A percentile compares a stretch with the other conserved stretches of the same genome.
Evolutionary conservation across 2,888 invertebrate genomes (phyloP).

Genomic region (Leistus spinibarbis): DNA sequence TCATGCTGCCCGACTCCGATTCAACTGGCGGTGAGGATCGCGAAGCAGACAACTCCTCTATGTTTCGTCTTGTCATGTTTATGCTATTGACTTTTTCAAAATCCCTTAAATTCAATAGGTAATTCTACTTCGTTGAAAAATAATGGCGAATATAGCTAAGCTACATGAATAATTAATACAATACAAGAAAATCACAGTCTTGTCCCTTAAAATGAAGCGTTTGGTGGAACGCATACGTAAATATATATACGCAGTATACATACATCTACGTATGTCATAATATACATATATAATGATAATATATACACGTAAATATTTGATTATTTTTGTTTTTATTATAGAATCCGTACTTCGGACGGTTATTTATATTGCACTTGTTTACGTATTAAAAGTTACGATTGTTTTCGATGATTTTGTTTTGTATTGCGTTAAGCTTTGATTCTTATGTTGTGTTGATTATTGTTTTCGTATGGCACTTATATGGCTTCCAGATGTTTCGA

Average conservation of each 20-base stretch:
- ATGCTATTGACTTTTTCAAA: neutral
- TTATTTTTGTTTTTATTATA: neutral
- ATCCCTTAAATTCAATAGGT: no score
- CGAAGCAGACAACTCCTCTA: conserved; percentile 51
- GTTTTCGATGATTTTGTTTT: conserved; percentile 18
- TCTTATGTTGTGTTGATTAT: conserved; percentile 47
- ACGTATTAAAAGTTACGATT: conserved; percentile 46
- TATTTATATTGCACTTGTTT: conserved; percentile 54
- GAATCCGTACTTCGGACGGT: conserved; percentile 26
- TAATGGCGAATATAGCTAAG: conserved; percentile 13
- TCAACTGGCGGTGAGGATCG: conserved; percentile 51
- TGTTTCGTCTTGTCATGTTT: conserved; percentile 54
- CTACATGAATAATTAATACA: conserved; percentile 18
- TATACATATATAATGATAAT: neutral
- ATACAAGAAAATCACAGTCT: conserved; percentile 35
- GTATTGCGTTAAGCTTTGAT: conserved; percentile 33
- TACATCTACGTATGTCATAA: conserved; percentile 1
- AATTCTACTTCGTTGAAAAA: neutral
- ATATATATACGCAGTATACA: conserved; percentile 13
- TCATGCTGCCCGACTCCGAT: conserved; percentile 50
- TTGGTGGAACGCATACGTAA: conserved; percentile 13
- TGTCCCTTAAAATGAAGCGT: conserved; percentile 25
- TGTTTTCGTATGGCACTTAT: conserved; percentile 50
- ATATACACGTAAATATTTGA: neutral
- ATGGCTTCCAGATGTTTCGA: conserved; percentile 47